These are phyloP conservation scores for Phyllostomus discolor DNA, from an alignment of 2,113 vertebrate genomes.

Conservation along the genomic window DNA sequence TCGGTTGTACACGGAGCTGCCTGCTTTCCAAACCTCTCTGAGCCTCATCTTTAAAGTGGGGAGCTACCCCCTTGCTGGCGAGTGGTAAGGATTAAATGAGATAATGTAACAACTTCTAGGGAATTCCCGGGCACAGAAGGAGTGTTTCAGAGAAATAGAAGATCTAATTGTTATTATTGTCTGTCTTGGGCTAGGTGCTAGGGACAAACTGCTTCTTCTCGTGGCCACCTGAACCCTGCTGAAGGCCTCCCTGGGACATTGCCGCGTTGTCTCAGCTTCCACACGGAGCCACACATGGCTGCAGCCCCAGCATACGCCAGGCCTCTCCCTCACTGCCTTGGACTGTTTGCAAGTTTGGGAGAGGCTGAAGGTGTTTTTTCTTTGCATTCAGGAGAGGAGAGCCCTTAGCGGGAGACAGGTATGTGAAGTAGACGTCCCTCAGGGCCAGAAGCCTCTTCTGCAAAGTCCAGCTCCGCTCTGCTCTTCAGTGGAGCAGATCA, in stretches of 20 bases:
- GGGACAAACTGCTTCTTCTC: background rate
- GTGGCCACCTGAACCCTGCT: background rate
- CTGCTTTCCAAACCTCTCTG: background rate
- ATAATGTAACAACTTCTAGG: background rate
- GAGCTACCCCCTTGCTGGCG: background rate
- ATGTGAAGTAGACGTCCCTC: background rate
- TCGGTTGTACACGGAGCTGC: background rate
- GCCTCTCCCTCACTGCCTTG: background rate
- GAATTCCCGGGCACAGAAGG: background rate
- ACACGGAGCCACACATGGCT: background rate
- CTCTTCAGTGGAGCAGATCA: background rate
- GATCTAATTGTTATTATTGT: background rate
- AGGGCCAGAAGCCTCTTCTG: background rate
- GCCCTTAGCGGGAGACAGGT: background rate
- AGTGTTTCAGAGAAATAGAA: background rate
- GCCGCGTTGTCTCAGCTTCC: background rate
- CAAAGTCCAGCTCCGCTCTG: background rate
- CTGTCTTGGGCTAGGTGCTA: background rate
- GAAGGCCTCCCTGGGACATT: background rate
- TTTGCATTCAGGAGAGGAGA: background rate
- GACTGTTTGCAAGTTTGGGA: background rate
- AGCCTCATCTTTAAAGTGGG: background rate
- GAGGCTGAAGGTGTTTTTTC: background rate
- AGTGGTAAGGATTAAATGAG: background rate
- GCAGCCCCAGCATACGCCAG: background rate